Conservation (phyloP, 1,140 invertebrate genomes). For the Musca domestica region DNA sequence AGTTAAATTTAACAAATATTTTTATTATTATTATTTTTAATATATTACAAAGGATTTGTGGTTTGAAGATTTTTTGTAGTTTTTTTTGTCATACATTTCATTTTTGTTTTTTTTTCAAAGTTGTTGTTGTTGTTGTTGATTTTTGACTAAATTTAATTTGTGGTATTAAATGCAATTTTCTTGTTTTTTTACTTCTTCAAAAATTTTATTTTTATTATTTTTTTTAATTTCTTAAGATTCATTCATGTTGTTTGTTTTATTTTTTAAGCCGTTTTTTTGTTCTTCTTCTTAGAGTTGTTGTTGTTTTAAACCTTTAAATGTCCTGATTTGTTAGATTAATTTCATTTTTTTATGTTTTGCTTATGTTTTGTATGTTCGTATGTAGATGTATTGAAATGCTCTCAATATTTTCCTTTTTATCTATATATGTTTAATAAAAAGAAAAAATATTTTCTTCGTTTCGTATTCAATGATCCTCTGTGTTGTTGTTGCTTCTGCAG, state of each 20-base stretch:
- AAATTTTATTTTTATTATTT: too few species aligned
- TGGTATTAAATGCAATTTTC: constrained; percentile 47
- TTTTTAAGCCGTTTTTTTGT: constrained; percentile 1
- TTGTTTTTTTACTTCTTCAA: constrained; percentile 9
- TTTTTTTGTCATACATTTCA: constrained; percentile 5
- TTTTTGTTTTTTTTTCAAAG: constrained; percentile 15
- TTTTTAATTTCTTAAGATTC: neutral
- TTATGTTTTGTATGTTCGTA: neutral
- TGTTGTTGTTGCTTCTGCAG: too few species aligned
- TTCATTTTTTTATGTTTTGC: neutral
- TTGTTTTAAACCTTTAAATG: constrained; percentile 20
- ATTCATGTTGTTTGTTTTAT: constrained; percentile 18
- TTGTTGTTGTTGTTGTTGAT: constrained; percentile 33
- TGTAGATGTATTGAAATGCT: constrained; percentile 2
- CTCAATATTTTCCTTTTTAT: too few species aligned
- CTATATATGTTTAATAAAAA: too few species aligned
- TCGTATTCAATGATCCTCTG: neutral
- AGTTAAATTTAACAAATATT: neutral
- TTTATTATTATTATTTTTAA: constrained; percentile 7
- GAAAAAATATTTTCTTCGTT: too few species aligned
- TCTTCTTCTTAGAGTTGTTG: neutral
- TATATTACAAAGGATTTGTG: constrained; percentile 19
- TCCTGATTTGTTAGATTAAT: constrained; percentile 7
- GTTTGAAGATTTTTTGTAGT: constrained; percentile 20
- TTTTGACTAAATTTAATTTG: constrained; percentile 31